These are phyloP conservation scores for Noturus placidus DNA, from an alignment of 2,113 vertebrate species.

Conservation along the genomic window DNA sequence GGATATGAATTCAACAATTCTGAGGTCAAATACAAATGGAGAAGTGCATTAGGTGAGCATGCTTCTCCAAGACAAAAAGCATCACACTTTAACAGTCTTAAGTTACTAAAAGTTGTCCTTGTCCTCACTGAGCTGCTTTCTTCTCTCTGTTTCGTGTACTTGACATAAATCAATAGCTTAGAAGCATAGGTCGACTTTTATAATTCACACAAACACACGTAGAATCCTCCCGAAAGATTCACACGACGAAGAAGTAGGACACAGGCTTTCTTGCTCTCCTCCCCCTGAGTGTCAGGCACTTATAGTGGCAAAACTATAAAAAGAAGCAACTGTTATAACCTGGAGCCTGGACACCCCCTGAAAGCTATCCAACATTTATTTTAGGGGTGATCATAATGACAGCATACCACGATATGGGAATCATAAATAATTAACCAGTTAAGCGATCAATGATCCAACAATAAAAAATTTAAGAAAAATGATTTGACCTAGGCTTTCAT, in stretches of 20 bases:
- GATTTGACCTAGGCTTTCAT: background rate
- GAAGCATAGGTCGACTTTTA: background rate
- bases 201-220: slow-evolving; percentile 8
- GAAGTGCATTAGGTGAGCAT: background rate
- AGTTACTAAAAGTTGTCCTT: background rate
- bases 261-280: slow-evolving; percentile 64
- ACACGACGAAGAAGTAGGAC: slow-evolving; percentile 66
- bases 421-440: background rate
- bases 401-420: background rate
- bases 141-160: background rate
- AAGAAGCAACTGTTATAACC: slow-evolving; percentile 69
- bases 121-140: background rate
- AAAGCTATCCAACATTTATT: slow-evolving; percentile 42
- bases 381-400: background rate
- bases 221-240: slow-evolving; percentile 62
- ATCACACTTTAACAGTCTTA: background rate
- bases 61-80: background rate
- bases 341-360: slow-evolving; percentile 60
- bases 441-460: background rate
- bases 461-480: background rate
- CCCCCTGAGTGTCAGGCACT: slow-evolving; percentile 61
- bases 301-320: slow-evolving; percentile 72
- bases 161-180: background rate
- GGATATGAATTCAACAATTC: background rate
- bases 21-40: background rate